Conservation (phyloP, 2,113 vertebrate species). For the Oceanites oceanicus region DNA sequence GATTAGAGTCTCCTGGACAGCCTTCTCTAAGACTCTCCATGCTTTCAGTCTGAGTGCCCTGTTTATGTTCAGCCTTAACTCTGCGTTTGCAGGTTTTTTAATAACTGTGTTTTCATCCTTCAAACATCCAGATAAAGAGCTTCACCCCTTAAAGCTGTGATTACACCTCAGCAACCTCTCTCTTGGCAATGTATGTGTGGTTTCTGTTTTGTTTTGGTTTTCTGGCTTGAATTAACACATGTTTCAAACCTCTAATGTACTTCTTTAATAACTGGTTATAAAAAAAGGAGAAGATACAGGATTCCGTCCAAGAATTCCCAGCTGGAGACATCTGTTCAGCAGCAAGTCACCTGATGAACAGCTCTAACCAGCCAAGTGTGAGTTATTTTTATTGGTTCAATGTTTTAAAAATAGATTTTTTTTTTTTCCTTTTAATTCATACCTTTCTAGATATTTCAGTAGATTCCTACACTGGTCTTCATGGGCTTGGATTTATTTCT, state of each 20-base stretch:
- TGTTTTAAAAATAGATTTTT: conserved; percentile 68
- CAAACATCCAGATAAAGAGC: neutral
- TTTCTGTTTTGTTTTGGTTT: conserved; percentile 44
- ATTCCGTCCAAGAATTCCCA: conserved; percentile 51
- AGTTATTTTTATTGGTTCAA: conserved; percentile 75
- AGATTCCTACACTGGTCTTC: neutral
- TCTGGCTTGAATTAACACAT: conserved; percentile 35
- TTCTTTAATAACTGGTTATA: conserved; percentile 37
- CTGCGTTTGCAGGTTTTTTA: neutral
- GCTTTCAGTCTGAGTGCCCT: neutral
- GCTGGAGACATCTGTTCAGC: conserved; percentile 68
- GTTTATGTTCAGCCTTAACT: conserved; percentile 3
- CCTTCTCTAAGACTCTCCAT: neutral
- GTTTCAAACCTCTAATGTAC: conserved; percentile 11
- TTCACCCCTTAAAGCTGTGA: conserved; percentile 28
- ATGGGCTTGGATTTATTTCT: neutral
- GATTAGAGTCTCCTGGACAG: neutral
- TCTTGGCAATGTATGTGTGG: neutral
- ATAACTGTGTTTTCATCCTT: neutral
- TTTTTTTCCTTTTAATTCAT: conserved; percentile 3
- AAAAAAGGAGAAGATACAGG: conserved; percentile 21
- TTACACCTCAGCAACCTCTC: conserved; percentile 24
- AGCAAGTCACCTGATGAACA: conserved; percentile 69
- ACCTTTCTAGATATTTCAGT: neutral
- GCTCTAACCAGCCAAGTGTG: conserved; percentile 67